Evolutionary conservation across 2,888 invertebrate genomes (phyloP).

Genomic region (Coenonympha arcania): DNA sequence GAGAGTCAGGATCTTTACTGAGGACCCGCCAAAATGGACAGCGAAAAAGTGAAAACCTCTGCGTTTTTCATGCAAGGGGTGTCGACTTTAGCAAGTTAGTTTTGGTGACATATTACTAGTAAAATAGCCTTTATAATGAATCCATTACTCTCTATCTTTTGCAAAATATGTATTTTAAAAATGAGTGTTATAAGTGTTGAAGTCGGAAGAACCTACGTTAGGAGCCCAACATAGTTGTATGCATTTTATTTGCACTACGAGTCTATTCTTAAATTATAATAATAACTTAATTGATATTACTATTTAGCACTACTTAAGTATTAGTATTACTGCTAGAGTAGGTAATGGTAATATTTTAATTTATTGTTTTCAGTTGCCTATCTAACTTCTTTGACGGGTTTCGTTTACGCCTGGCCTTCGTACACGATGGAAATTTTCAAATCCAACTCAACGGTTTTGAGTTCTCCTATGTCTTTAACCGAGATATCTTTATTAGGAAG

Average conservation of each 20-base stretch:
- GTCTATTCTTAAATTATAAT: too few species aligned
- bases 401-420: slow-evolving; percentile 60
- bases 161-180: too few species aligned
- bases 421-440: slow-evolving; percentile 51
- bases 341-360: too few species aligned
- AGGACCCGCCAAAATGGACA: slow-evolving; percentile 32
- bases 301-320: too few species aligned
- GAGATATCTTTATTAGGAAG: slow-evolving; percentile 59
- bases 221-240: too few species aligned
- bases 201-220: too few species aligned
- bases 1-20: too few species aligned
- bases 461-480: slow-evolving; percentile 44
- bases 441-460: slow-evolving; percentile 53
- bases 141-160: too few species aligned
- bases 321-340: too few species aligned
- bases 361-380: slow-evolving; percentile 44
- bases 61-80: slow-evolving; percentile 45
- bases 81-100: slow-evolving; percentile 48
- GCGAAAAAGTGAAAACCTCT: slow-evolving; percentile 36
- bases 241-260: too few species aligned
- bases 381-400: slow-evolving; percentile 51
- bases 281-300: too few species aligned
- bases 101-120: neutral
- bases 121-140: neutral
- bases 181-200: too few species aligned